Evolutionary conservation across 2,797 vertebrate species (phyloP).

Genomic region (Acanthurus tractus): DNA sequence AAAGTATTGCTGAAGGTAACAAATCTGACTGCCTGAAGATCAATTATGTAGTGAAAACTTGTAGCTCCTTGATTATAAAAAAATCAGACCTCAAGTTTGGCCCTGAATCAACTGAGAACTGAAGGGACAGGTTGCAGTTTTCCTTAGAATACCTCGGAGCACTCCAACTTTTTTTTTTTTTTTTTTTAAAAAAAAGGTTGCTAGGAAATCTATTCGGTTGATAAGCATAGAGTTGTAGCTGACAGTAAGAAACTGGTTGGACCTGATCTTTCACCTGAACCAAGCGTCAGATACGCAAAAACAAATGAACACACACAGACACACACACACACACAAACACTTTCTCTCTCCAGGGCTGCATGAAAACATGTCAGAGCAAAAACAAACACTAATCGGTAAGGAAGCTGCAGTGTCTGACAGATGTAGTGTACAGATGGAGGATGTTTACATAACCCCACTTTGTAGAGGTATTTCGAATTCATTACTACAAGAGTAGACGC

Average conservation of each 20-base stretch:
- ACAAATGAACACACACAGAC: conserved; percentile 11
- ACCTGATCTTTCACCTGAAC: conserved; percentile 63
- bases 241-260: conserved; percentile 71
- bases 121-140: neutral
- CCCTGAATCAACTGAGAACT: neutral
- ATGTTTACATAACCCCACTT: conserved; percentile 21
- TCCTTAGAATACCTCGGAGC: conserved; percentile 23
- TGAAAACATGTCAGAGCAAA: conserved; percentile 20
- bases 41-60: neutral
- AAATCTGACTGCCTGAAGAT: neutral
- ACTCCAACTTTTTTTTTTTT: conserved; percentile 32
- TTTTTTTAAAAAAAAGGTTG: conserved; percentile 32
- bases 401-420: conserved; percentile 13
- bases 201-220: conserved; percentile 51
- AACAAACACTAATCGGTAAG: conserved; percentile 19
- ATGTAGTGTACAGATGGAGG: neutral
- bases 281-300: conserved; percentile 16
- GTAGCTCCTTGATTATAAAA: conserved; percentile 4
- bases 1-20: neutral
- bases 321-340: conserved; percentile 2
- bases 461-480: conserved; percentile 19
- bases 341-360: conserved; percentile 8
- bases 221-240: conserved; percentile 29
- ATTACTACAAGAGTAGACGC: conserved; percentile 3
- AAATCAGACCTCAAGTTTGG: neutral